A percentile compares a stretch with the other conserved stretches of the same genome.
Evolutionary conservation across 2,888 invertebrate species (phyloP).

Genomic region (Dascillus cervinus): DNA sequence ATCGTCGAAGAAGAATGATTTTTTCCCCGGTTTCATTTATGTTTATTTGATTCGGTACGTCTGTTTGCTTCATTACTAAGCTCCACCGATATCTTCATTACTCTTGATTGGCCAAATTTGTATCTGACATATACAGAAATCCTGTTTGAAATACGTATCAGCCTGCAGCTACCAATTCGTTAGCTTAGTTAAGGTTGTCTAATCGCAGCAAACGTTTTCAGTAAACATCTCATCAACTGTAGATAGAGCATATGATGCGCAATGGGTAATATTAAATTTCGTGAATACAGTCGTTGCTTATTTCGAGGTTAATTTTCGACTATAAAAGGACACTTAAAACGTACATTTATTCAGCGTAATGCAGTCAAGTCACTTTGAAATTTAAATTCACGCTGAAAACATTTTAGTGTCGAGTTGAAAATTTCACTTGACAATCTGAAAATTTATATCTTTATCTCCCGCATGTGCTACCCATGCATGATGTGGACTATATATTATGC

Average conservation of each 20-base stretch:
- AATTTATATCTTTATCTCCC: constrained; percentile 35
- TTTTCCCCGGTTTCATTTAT: too few relatives aligned
- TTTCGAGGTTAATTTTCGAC: constrained; percentile 6
- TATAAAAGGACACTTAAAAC: constrained; percentile 4
- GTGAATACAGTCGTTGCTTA: too few relatives aligned
- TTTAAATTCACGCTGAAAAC: too few relatives aligned
- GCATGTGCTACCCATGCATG: constrained; percentile 31
- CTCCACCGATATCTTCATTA: constrained; percentile 12
- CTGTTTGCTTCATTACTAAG: constrained; percentile 13
- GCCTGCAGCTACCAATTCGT: constrained; percentile 16
- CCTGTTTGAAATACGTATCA: constrained; percentile 10
- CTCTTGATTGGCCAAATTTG: constrained; percentile 17
- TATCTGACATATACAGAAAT: constrained; percentile 16
- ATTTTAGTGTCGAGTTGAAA: constrained; percentile 32
- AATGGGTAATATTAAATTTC: too few relatives aligned
- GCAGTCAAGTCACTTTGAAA: constrained; percentile 7
- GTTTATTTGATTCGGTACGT: too few relatives aligned
- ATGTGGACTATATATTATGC: constrained; percentile 34
- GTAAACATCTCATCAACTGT: constrained; percentile 15
- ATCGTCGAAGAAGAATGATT: too few relatives aligned
- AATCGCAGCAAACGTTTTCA: constrained; percentile 15
- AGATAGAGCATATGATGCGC: not conserved
- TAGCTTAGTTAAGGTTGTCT: constrained; percentile 17
- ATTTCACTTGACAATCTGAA: constrained; percentile 36
- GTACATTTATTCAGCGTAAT: constrained; percentile 7